Evolutionary conservation across 1,140 invertebrate species (phyloP).

Genomic region (Galendromus occidentalis): DNA sequence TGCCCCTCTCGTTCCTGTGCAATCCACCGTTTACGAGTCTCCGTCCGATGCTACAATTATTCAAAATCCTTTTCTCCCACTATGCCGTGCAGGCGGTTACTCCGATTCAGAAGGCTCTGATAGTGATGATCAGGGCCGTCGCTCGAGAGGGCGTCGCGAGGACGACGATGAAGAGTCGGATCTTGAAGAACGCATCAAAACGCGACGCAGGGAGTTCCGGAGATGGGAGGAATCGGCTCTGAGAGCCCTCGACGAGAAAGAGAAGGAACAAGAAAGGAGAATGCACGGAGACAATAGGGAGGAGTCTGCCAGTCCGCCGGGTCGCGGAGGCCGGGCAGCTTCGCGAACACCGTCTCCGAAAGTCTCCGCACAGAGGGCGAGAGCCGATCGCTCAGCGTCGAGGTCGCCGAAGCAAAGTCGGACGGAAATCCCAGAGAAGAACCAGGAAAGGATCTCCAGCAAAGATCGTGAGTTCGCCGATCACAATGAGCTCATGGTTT

Average conservation of each 20-base stretch:
- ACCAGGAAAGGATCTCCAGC: not conserved
- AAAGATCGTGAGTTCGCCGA: not conserved
- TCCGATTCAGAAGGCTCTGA: not conserved
- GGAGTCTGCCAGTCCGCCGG: not conserved
- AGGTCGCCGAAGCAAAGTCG: not conserved
- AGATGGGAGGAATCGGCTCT: not conserved
- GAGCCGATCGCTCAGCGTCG: not conserved
- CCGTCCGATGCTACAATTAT: not conserved
- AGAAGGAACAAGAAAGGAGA: not conserved
- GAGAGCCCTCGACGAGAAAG: not conserved
- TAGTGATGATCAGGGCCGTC: not conserved
- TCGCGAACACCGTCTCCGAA: not conserved
- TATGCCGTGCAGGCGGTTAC: not conserved
- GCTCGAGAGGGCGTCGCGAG: too few species aligned
- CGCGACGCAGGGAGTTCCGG: not conserved
- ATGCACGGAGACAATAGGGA: not conserved
- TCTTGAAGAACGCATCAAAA: not conserved
- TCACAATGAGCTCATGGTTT: not conserved
- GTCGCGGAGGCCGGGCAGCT: not conserved
- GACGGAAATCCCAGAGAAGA: not conserved
- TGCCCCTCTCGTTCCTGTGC: not conserved
- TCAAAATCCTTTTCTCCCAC: not conserved
- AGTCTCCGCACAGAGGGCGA: not conserved
- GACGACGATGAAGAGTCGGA: not conserved
- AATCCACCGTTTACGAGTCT: not conserved